Conservation (phyloP, 2,888 invertebrate species). For the Polylopha cassiicola region DNA sequence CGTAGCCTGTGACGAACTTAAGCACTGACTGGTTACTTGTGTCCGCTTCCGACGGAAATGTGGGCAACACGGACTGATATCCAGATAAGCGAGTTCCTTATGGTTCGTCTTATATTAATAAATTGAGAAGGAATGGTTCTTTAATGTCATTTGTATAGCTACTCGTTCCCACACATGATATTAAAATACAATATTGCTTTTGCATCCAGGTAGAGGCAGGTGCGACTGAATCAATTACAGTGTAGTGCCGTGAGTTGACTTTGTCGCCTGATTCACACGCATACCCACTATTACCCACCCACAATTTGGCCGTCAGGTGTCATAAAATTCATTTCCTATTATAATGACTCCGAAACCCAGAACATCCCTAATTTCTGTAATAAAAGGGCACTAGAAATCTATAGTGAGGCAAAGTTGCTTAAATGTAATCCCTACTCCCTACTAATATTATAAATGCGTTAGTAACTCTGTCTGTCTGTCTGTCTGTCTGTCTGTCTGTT, state of each 20-base stretch:
- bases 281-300: constrained; percentile 22
- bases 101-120: constrained; percentile 17
- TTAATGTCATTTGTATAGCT: not conserved
- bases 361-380: constrained; percentile 1
- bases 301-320: constrained; percentile 16
- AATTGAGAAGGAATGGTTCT: constrained; percentile 1
- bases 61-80: constrained; percentile 38
- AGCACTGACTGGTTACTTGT: constrained; percentile 51
- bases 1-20: constrained; percentile 65
- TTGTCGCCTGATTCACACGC: constrained; percentile 55
- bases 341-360: constrained; percentile 6
- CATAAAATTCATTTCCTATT: constrained; percentile 11
- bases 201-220: constrained; percentile 44
- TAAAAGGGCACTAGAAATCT: too few species aligned
- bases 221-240: constrained; percentile 60
- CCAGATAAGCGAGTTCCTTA: constrained; percentile 29
- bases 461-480: too few species aligned
- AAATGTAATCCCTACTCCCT: too few species aligned
- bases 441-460: too few species aligned
- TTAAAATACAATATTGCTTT: constrained; percentile 27
- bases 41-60: constrained; percentile 71
- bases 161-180: constrained; percentile 5
- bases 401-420: too few species aligned
- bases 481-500: too few species aligned
- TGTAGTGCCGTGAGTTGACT: constrained; percentile 49